Evolutionary conservation across 2,888 invertebrate species (phyloP).

Genomic region (Bugulina stolonifera): DNA sequence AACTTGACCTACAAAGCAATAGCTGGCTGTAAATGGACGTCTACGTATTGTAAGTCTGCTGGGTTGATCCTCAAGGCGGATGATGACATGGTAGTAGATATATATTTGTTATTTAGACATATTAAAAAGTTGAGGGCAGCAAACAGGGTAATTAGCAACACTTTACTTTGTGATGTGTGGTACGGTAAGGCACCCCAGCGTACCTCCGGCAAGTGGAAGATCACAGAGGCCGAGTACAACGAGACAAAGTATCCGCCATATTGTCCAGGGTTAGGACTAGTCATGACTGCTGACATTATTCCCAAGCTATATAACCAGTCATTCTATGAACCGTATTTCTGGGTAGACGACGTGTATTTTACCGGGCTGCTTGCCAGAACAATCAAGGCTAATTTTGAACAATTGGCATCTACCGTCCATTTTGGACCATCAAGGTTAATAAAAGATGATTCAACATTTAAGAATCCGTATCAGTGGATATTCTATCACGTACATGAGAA

Average conservation of each 20-base stretch:
- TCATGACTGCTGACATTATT: conserved; percentile 64
- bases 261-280: conserved; percentile 54
- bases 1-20: conserved; percentile 56
- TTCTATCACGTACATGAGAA: conserved; percentile 5
- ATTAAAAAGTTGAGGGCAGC: conserved; percentile 32
- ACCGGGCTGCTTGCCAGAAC: conserved; percentile 67
- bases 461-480: conserved; percentile 15
- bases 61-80: conserved; percentile 54
- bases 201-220: conserved; percentile 54
- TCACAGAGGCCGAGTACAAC: conserved; percentile 50
- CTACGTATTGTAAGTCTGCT: conserved; percentile 45
- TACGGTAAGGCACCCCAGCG: conserved; percentile 51
- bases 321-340: conserved; percentile 67
- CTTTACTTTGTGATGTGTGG: conserved; percentile 51
- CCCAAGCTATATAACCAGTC: conserved; percentile 60
- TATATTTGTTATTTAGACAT: conserved; percentile 51
- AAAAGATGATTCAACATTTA: background rate
- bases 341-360: conserved; percentile 84
- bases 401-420: conserved; percentile 15
- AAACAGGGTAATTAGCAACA: conserved; percentile 29
- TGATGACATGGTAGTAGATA: conserved; percentile 55
- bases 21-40: conserved; percentile 53
- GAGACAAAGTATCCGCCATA: conserved; percentile 52
- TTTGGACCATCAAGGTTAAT: conserved; percentile 1
- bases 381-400: conserved; percentile 9